Conservation (phyloP, 2,113 vertebrate genomes). For the zebrafish (Danio rerio) region DNA sequence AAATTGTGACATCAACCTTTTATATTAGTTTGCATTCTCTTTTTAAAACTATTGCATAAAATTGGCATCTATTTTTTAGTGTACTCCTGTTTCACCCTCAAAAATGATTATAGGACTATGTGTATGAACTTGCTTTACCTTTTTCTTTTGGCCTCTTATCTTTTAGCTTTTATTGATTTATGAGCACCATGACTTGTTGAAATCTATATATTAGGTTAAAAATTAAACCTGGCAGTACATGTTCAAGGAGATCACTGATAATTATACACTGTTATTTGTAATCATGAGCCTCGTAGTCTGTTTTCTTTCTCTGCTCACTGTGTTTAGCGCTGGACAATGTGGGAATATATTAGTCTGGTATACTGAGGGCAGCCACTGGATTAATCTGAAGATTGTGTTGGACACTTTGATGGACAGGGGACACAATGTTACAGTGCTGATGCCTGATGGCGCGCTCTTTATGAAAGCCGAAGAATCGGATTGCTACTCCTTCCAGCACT, state of each 20-base stretch:
- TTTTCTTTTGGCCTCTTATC: neutral
- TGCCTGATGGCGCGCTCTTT: neutral
- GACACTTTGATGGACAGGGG: conserved; percentile 67
- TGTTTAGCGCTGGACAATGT: conserved; percentile 62
- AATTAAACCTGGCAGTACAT: no score
- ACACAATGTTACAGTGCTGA: conserved; percentile 75
- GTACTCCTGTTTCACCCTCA: no score
- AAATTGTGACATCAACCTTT: no score
- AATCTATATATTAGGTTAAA: no score
- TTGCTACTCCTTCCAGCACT: conserved; percentile 59
- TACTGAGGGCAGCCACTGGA: conserved; percentile 80
- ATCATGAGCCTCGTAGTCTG: conserved; percentile 52
- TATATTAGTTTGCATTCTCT: no score
- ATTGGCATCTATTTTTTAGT: no score
- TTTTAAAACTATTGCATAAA: no score
- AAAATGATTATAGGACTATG: no score
- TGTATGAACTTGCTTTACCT: neutral
- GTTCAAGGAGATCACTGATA: no score
- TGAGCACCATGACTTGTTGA: no score
- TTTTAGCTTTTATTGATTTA: no score
- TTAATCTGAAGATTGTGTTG: conserved; percentile 76
- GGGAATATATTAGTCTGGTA: conserved; percentile 79
- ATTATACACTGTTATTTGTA: neutral
- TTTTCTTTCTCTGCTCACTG: conserved; percentile 64
- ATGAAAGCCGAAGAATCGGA: conserved; percentile 61